A percentile compares a stretch with the other conserved stretches of the same genome.
These are phyloP conservation scores for Elephas maximus DNA, from an alignment of 2,113 vertebrate species.

Conservation along the genomic window DNA sequence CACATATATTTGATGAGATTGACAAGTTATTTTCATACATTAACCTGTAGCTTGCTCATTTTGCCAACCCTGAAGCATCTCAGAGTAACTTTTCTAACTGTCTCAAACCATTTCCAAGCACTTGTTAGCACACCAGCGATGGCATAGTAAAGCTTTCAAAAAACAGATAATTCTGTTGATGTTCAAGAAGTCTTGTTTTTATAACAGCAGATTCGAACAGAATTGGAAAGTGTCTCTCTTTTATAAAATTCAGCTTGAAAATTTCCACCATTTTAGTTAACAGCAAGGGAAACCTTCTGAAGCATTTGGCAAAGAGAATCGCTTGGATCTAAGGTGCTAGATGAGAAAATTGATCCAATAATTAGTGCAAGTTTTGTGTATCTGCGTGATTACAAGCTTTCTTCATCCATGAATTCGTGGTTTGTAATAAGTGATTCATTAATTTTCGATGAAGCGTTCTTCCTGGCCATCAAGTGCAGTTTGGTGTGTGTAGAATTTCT, in stretches of 20 bases:
- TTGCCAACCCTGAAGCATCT: background rate
- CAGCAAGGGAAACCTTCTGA: background rate
- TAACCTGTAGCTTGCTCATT: background rate
- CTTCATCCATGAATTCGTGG: background rate
- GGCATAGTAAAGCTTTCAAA: background rate
- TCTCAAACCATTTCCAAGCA: background rate
- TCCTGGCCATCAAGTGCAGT: background rate
- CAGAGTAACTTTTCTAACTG: background rate
- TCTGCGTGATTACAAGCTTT: background rate
- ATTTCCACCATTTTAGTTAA: background rate
- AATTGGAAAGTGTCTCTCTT: background rate
- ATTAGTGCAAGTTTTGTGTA: background rate
- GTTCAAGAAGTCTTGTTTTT: background rate
- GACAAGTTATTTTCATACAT: background rate
- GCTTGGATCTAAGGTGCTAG: background rate
- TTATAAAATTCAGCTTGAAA: background rate
- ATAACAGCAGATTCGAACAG: background rate
- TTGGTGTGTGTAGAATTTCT: background rate
- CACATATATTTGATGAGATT: background rate
- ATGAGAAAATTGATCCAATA: background rate
- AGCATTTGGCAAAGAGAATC: background rate
- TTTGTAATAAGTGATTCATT: conserved; percentile 12
- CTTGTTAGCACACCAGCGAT: background rate
- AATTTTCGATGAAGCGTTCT: background rate
- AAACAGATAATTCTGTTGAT: background rate